Percentiles rank a stretch among this genome's conserved stretches.
These are phyloP conservation scores for Pyrrhosoma nymphula DNA, from an alignment of 2,888 invertebrate genomes.

Conservation along the genomic window DNA sequence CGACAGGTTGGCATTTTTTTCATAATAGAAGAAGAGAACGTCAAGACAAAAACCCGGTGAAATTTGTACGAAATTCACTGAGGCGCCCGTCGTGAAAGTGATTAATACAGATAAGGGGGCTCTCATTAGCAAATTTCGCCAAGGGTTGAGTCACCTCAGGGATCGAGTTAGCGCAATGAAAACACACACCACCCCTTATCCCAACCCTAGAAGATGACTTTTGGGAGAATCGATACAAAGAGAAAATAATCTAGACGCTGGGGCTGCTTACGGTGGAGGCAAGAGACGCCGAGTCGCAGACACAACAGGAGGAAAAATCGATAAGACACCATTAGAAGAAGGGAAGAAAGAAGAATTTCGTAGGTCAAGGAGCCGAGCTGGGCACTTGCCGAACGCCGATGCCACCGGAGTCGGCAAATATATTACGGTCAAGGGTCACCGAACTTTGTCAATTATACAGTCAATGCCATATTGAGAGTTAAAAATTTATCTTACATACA, in stretches of 20 bases:
- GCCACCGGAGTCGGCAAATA: not conserved
- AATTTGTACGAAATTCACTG: not conserved
- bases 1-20: not conserved
- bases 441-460: not conserved
- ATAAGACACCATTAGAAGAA: not conserved
- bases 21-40: not conserved
- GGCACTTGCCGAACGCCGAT: not conserved
- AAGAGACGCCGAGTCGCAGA: not conserved
- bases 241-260: not conserved
- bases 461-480: not conserved
- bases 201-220: not conserved
- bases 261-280: not conserved
- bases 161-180: constrained; percentile 3
- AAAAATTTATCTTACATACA: not conserved
- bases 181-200: no score
- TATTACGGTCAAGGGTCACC: not conserved
- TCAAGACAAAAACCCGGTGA: not conserved
- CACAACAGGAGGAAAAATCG: not conserved
- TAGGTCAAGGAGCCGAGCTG: not conserved
- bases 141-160: not conserved
- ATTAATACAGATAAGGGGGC: not conserved
- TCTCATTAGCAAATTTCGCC: not conserved
- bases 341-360: no score
- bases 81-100: not conserved
- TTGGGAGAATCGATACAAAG: not conserved